phyloP scores from a whole-genome alignment of 2,888 invertebrate genomes.

The Phortica magna region DNA sequence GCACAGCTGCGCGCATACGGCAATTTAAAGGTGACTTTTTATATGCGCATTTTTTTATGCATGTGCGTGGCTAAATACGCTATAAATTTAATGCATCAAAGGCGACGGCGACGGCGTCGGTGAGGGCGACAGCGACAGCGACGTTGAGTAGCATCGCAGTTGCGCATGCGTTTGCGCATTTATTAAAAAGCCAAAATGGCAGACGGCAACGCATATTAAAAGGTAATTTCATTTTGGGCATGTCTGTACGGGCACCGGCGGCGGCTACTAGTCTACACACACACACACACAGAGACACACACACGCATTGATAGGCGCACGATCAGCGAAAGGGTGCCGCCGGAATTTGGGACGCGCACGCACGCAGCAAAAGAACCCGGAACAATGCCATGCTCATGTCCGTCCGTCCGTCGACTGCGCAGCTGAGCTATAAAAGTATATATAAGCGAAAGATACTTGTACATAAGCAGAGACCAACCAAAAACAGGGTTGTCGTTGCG shows the following conservation, averaged over 20 bases:
- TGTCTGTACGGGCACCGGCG: neutral
- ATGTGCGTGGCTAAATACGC: conserved; percentile 10
- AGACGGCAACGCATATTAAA: conserved; percentile 24
- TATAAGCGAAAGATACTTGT: neutral
- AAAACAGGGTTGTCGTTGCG: conserved; percentile 7
- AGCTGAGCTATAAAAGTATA: neutral
- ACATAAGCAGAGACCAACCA: conserved; percentile 22
- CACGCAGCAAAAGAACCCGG: neutral
- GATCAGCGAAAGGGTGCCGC: neutral
- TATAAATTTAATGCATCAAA: neutral
- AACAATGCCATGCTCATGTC: conserved; percentile 8
- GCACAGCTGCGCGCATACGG: neutral
- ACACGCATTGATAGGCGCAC: neutral
- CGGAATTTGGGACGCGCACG: conserved; percentile 46
- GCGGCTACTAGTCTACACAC: neutral
- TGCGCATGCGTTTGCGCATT: conserved; percentile 15
- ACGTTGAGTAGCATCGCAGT: neutral
- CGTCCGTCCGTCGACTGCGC: neutral
- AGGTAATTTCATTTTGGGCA: conserved; percentile 11
- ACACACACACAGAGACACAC: neutral
- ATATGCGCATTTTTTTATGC: neutral
- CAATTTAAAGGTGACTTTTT: conserved; percentile 8
- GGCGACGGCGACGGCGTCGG: neutral
- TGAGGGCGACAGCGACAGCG: neutral
- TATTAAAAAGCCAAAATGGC: conserved; percentile 18